Percentiles rank a stretch among this genome's conserved stretches.
Evolutionary conservation across 2,113 vertebrate species (phyloP).

Genomic region (Arvicanthis niloticus): DNA sequence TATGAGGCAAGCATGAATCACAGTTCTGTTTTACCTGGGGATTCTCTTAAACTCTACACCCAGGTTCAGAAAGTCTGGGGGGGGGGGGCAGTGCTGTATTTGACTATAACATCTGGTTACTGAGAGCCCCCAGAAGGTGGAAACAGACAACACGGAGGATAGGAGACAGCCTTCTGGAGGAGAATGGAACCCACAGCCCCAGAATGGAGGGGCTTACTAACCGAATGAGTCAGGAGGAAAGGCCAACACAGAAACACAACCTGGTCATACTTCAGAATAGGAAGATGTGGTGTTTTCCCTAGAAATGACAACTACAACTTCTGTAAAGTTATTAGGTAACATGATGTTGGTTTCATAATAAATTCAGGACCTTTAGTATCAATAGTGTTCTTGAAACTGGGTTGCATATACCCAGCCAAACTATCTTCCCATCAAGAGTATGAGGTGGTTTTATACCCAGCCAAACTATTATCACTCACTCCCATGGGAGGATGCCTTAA

Average conservation of each 20-base stretch:
- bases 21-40: background rate
- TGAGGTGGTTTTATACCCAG: background rate
- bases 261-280: background rate
- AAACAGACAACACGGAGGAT: background rate
- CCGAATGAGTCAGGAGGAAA: background rate
- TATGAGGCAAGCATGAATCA: background rate
- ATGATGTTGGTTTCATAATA: background rate
- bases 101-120: too few relatives aligned
- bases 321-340: background rate
- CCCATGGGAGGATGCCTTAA: too few relatives aligned
- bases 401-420: slow-evolving; percentile 65
- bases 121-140: background rate
- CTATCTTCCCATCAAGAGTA: background rate
- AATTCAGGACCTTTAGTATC: background rate
- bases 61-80: background rate
- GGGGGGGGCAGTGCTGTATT: background rate
- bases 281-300: background rate
- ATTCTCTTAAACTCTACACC: background rate
- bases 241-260: background rate
- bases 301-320: background rate
- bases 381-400: background rate
- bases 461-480: background rate
- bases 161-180: background rate
- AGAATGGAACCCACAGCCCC: background rate
- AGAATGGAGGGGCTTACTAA: background rate